phyloP scores from a whole-genome alignment of 1,140 invertebrate species.

The Agrilus planipennis region DNA sequence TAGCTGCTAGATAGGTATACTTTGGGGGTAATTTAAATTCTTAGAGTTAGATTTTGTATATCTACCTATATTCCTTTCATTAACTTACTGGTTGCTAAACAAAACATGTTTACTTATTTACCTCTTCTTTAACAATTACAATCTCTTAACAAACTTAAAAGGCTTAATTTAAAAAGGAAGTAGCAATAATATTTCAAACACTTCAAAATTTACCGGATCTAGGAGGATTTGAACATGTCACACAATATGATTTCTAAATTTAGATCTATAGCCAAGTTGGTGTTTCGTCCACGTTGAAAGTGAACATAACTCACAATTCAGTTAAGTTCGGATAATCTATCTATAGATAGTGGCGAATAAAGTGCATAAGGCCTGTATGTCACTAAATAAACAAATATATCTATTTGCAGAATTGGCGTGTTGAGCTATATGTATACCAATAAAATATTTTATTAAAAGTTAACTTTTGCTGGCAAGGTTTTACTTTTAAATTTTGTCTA shows the following conservation, averaged over 20 bases:
- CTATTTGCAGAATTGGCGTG: no score
- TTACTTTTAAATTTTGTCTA: no score
- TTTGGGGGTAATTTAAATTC: constrained; percentile 65
- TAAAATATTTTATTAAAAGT: no score
- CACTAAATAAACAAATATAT: no score
- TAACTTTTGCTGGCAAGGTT: no score
- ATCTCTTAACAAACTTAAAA: constrained; percentile 59
- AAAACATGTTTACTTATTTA: constrained; percentile 69
- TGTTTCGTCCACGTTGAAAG: constrained; percentile 63
- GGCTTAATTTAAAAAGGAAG: constrained; percentile 70
- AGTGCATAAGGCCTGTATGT: no score
- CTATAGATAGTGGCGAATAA: no score
- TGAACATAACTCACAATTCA: constrained; percentile 79
- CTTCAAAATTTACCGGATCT: constrained; percentile 76
- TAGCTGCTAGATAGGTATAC: constrained; percentile 53
- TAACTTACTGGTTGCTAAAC: constrained; percentile 53
- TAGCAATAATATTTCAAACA: constrained; percentile 56
- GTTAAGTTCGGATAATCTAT: no score
- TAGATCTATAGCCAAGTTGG: constrained; percentile 72
- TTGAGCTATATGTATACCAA: no score
- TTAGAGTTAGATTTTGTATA: constrained; percentile 59
- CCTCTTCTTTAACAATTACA: constrained; percentile 54
- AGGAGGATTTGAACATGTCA: constrained; percentile 67
- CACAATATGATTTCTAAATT: constrained; percentile 75
- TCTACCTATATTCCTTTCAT: constrained; percentile 62